phyloP scores from a whole-genome alignment of 2,888 invertebrate genomes.

The Nectonema munidae region DNA sequence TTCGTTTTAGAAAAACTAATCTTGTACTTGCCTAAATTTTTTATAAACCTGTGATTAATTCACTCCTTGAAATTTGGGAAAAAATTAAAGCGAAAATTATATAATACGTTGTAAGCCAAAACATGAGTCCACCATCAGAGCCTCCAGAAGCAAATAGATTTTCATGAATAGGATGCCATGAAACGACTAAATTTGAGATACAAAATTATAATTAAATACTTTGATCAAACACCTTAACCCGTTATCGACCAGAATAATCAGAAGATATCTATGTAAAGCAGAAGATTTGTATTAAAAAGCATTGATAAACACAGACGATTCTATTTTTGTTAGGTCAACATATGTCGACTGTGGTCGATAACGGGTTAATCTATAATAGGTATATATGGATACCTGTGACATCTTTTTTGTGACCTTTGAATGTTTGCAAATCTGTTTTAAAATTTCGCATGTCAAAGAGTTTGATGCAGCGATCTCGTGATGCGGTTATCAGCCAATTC shows the following conservation, averaged over 20 bases:
- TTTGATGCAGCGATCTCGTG: conserved; percentile 76
- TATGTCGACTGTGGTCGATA: neutral
- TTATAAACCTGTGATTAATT: too few relatives aligned
- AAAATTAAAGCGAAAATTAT: too few relatives aligned
- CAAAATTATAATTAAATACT: conserved; percentile 2
- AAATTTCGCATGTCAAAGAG: conserved; percentile 84
- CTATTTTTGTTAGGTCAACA: conserved; percentile 9
- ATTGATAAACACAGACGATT: neutral
- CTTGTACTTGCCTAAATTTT: too few relatives aligned
- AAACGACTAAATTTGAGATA: conserved; percentile 25
- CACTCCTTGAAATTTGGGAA: too few relatives aligned
- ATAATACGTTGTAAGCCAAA: too few relatives aligned
- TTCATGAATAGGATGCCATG: conserved; percentile 95
- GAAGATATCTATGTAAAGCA: conserved; percentile 2
- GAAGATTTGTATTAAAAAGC: neutral
- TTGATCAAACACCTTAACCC: neutral
- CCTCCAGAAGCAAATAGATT: conserved; percentile 85
- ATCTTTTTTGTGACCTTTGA: conserved; percentile 94
- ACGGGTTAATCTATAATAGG: conserved; percentile 8
- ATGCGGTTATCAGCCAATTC: conserved; percentile 93
- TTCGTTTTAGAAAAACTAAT: too few relatives aligned
- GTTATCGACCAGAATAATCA: neutral
- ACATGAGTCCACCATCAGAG: conserved; percentile 84
- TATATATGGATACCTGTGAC: conserved; percentile 29
- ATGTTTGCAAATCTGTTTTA: conserved; percentile 70